Evolutionary conservation across 2,888 invertebrate species (phyloP), one percentile per base, ranked within the genome.

Genomic region (Lymantria monacha): DNA sequence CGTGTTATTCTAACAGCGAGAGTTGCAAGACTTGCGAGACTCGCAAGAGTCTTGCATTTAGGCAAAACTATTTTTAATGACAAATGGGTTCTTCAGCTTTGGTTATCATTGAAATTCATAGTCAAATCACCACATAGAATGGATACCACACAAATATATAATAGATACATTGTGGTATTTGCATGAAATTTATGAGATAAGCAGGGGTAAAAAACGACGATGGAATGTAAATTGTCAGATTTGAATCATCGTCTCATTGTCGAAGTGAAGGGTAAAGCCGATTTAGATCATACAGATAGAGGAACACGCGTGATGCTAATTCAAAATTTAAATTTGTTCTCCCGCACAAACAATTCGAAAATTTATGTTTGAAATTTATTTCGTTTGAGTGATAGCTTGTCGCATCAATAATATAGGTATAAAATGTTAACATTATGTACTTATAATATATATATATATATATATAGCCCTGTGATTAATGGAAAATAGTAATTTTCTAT

Each of bases 211-310:
- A 53, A 53, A 48, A 64, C 55, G 38, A 48, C 66, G 22, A 22
- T 22, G 22, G 22, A 52, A 60, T 77, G 78, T 71, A 76, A 52
- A 57, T 56, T 57, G 55, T 52, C 49, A 46, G 57, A 50, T 48
- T 59, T 58, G 53, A 55, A 62, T 63, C 62, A 57, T 58, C 51
- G 57, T 53, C 46, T 59, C 59, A 63, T 69, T 63, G 63, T 70
- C 66, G 57, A 63, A 71, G 72, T 74, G 66, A 70, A 78, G 77
- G 76, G 70, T 74, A 83, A 85, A 85, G 84, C 86, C 84, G 87
- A 85, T 87, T 87, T 84, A 87, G 87, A 87, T 87, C 70, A 69
- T 60, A 66, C 71, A 65, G 87, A 86, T 86, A 83, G 73, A 77
- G 66, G 69, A 68, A 68, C 74, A 74, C 65, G 70, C 75, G 69